Evolutionary conservation across 2,113 vertebrate species (phyloP), one percentile per base, ranked within the genome.

Genomic region (Microtus pennsylvanicus): DNA sequence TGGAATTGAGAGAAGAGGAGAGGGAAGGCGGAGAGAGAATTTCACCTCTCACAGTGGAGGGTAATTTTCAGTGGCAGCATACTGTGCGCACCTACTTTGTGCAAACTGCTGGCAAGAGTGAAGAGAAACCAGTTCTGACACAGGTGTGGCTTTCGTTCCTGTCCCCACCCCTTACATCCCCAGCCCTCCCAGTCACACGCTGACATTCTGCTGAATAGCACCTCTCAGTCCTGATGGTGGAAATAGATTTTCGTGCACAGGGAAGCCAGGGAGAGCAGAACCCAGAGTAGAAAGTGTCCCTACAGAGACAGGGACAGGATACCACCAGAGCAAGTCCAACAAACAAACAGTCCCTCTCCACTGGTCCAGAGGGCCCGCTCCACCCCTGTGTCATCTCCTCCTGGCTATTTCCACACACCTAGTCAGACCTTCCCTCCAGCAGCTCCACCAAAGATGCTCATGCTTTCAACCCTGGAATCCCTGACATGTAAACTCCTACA

Each of bases 61-160:
- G 47, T 69, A 87, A 75, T 52, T 65, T 42, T 19, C 24, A 42
- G 35, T 67, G 75, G 3, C 17, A 19, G 76, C 33, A 10, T 87
- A 47, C 22, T 2, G 6, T 26, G 13, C 81, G 55, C 26, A 2
- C 35, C 85, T n/a, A 1, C 55, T 47, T 22, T 35, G n/a, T 5
- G 28, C 16, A 58, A 38, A 50, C 42, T 0, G 0, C 12, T 2
- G 1, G 69, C 28, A 26, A 42, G 50, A 58, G 5, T 3, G 10
- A 42, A 55, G 80, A 50, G 30, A 75, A 70, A 26, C 16, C 45
- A 5, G 17, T 13, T 19, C 3, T 4, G 1, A 45, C 42, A 9
- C 22, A 4, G 13, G 80, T 16, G 21, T 38, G 38, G 55, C 33
- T 38, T 2, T 1, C 3, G 45, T n/a, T 42, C 52, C 72, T 45